Evolutionary conservation across 2,888 invertebrate species (phyloP), one percentile per base, ranked within the genome.

Genomic region (Watsonalla binaria): DNA sequence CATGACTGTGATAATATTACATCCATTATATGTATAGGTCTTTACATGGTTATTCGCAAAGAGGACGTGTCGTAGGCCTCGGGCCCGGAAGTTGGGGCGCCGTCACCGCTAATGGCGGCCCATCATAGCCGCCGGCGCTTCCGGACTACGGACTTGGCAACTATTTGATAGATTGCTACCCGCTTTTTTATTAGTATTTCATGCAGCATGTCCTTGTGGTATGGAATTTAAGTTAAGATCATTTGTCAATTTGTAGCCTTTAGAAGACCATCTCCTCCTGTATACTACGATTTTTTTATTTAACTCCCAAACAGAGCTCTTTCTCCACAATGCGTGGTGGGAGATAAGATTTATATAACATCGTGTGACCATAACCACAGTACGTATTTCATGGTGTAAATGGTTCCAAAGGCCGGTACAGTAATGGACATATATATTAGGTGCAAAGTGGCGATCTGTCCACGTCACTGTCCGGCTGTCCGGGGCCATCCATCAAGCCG

Each of bases 21-120:
- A 37, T 6, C 6, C 6, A 2, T 6, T 6, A 37, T 9, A 6
- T 37, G 6, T 37, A 49, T 37, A 15, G 49, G 6, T 37, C 11
- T 15, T 49, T 49, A 15, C 14, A 35, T 5, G 35, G 48, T 33
- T 14, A 37, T 49, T 14, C 14, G 14, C 14, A 39, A 8, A 14
- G 39, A 49, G 7, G 49, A 37, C 37, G 49, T 49, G 37, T 59
- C 58, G 59, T 61, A 66, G 63, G 65, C 68, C 68, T 65, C 61
- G 60, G 63, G 54, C 49, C 59, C 70, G 76, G 72, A 76, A 70
- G 70, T 62, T 52, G 55, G 62, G 58, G 56, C 68, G 63, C 70
- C 61, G 61, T 61, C 61, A 65, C 67, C 59, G 60, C 72, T 80
- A 80, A 79, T 79, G 77, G 77, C 68, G 66, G 69, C 57, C 67